phyloP scores from a whole-genome alignment of 2,888 invertebrate genomes.

The Acanthosoma haemorrhoidale region DNA sequence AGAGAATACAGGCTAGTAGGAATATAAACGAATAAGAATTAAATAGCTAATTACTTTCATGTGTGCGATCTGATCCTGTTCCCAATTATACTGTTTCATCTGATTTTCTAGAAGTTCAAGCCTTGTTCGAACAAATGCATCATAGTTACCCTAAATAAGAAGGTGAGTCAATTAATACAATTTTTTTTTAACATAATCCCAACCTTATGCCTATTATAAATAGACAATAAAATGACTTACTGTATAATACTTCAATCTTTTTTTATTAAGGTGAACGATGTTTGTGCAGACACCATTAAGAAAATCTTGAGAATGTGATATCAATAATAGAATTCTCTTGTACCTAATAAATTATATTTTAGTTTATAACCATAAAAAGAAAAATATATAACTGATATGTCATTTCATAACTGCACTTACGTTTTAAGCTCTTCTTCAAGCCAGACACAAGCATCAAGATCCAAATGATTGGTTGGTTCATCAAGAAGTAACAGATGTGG shows the following conservation, averaged over 20 bases:
- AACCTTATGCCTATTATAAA: no score
- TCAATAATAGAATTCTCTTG: constrained; percentile 92
- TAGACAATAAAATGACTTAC: no score
- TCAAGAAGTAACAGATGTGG: constrained; percentile 95
- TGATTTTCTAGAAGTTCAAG: constrained; percentile 95
- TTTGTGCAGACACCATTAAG: constrained; percentile 96
- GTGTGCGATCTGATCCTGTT: constrained; percentile 97
- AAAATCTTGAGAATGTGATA: constrained; percentile 99
- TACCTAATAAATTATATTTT: constrained; percentile 55
- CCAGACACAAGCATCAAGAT: constrained; percentile 99
- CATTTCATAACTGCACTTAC: constrained; percentile 46
- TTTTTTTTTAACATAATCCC: background rate
- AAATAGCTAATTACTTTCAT: constrained; percentile 71
- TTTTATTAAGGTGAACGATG: constrained; percentile 91
- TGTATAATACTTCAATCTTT: constrained; percentile 88
- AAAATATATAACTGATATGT: background rate
- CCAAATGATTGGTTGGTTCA: constrained; percentile 99
- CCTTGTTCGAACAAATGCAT: constrained; percentile 89
- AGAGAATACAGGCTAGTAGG: no score
- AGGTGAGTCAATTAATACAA: background rate
- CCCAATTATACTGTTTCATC: constrained; percentile 99
- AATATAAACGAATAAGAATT: background rate
- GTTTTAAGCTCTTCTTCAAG: constrained; percentile 94
- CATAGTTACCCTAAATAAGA: constrained; percentile 74
- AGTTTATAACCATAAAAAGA: constrained; percentile 26